Percentiles rank a stretch among this genome's conserved stretches.
Conservation (phyloP, 2,113 vertebrate species). For the Lucifuga dentata region DNA sequence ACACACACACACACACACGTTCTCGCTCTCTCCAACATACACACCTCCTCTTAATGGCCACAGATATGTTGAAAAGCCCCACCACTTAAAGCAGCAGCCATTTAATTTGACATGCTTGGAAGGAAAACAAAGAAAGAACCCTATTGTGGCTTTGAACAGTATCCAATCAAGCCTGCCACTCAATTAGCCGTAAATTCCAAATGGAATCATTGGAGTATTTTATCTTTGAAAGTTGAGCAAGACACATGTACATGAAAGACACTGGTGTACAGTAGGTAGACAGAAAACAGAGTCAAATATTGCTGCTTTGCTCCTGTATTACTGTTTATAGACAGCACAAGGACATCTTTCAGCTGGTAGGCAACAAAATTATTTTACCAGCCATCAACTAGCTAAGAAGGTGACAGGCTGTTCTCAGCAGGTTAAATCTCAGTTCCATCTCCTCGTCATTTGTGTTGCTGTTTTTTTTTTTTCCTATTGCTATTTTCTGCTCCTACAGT, state of each 20-base stretch:
- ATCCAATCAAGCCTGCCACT: slow-evolving; percentile 71
- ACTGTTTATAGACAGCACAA: slow-evolving; percentile 22
- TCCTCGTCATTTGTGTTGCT: too few relatives aligned
- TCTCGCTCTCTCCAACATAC: slow-evolving; percentile 28
- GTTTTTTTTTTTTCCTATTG: too few relatives aligned
- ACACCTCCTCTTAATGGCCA: slow-evolving; percentile 69
- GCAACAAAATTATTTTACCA: too few relatives aligned
- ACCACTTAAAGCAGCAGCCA: slow-evolving; percentile 53
- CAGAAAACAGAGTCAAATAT: slow-evolving; percentile 15
- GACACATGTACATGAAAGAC: slow-evolving; percentile 15
- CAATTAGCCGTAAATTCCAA: slow-evolving; percentile 67
- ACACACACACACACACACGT: slow-evolving; percentile 33
- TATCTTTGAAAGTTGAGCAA: slow-evolving; percentile 47
- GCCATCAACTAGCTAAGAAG: too few relatives aligned
- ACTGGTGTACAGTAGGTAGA: slow-evolving; percentile 25
- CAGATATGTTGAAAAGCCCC: slow-evolving; percentile 66
- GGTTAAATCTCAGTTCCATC: too few relatives aligned
- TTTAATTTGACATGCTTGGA: slow-evolving; percentile 74
- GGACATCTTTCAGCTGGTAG: too few relatives aligned
- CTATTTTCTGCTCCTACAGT: too few relatives aligned
- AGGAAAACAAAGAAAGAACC: slow-evolving; percentile 71
- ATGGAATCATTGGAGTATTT: slow-evolving; percentile 53
- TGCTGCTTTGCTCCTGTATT: slow-evolving; percentile 6
- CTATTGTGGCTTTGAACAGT: slow-evolving; percentile 70
- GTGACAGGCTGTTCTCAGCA: too few relatives aligned